These are phyloP conservation scores for Falco novaeseelandiae DNA, from an alignment of 2,797 vertebrate species.

Conservation along the genomic window DNA sequence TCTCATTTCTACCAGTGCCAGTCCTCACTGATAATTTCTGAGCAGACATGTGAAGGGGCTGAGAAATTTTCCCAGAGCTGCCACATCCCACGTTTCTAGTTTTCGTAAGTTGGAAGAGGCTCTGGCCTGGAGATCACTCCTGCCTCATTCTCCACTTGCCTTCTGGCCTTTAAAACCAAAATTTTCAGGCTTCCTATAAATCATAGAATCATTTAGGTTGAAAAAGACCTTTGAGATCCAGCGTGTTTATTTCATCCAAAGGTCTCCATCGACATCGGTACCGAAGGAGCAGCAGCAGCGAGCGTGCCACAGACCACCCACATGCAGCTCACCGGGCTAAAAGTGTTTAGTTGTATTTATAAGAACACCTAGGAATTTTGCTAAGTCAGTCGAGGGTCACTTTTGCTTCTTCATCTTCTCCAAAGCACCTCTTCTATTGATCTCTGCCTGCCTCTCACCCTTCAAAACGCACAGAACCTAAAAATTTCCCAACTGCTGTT, in stretches of 20 bases:
- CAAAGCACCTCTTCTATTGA: background rate
- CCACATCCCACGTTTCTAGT: fast-evolving
- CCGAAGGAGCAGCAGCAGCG: background rate
- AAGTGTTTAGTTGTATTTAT: background rate
- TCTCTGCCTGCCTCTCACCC: background rate
- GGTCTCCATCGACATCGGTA: background rate
- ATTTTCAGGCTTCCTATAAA: background rate
- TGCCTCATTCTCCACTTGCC: background rate
- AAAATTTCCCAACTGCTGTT: background rate
- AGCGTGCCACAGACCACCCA: background rate
- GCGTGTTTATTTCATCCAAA: background rate
- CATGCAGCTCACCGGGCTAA: background rate
- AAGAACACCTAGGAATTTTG: background rate
- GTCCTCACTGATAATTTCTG: background rate
- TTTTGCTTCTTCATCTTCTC: background rate
- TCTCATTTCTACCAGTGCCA: background rate
- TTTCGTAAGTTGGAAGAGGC: fast-evolving
- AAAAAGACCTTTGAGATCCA: background rate
- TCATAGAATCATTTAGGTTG: too few species aligned
- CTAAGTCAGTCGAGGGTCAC: background rate
- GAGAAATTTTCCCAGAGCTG: background rate
- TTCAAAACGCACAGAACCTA: fast-evolving
- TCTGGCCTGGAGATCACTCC: background rate
- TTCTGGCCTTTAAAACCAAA: background rate
- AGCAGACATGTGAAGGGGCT: background rate